Evolutionary conservation across 2,888 invertebrate species (phyloP).

Genomic region (Azorinus chamasolen): DNA sequence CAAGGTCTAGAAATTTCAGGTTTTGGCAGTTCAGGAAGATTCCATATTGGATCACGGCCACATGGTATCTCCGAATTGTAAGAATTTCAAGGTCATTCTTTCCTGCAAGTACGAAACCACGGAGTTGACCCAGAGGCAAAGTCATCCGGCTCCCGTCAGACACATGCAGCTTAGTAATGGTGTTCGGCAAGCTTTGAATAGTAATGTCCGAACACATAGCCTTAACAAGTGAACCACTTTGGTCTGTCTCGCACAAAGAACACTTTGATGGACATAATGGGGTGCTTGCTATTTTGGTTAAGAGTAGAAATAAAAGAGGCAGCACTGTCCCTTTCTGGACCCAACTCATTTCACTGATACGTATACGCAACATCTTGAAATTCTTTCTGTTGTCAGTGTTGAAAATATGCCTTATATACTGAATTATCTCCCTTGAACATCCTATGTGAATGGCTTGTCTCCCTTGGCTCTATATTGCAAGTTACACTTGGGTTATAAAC

Average conservation of each 20-base stretch:
- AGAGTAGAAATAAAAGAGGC: too few species aligned
- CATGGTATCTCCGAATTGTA: conserved; percentile 50
- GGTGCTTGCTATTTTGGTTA: too few species aligned
- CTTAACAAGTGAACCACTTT: conserved; percentile 33
- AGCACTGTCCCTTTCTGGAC: too few species aligned
- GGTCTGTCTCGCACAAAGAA: conserved; percentile 40
- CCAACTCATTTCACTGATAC: too few species aligned
- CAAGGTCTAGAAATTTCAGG: conserved; percentile 56
- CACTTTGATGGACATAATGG: conserved; percentile 42
- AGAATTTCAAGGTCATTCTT: conserved; percentile 49
- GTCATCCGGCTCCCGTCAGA: conserved; percentile 13
- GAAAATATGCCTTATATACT: too few species aligned
- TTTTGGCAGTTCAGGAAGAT: conserved; percentile 43
- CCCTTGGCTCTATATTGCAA: too few species aligned
- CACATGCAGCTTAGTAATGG: conserved; percentile 25
- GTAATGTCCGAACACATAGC: conserved; percentile 49
- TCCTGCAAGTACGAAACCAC: conserved; percentile 29
- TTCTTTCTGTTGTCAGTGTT: too few species aligned
- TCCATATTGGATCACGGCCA: conserved; percentile 48
- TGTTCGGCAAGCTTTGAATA: conserved; percentile 42
- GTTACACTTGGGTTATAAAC: too few species aligned
- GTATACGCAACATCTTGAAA: too few species aligned
- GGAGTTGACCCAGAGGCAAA: conserved; percentile 38
- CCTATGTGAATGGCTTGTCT: too few species aligned
- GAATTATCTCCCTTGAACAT: too few species aligned